Conservation (phyloP, 1,140 invertebrate species). For the Megalonaias nervosa region DNA sequence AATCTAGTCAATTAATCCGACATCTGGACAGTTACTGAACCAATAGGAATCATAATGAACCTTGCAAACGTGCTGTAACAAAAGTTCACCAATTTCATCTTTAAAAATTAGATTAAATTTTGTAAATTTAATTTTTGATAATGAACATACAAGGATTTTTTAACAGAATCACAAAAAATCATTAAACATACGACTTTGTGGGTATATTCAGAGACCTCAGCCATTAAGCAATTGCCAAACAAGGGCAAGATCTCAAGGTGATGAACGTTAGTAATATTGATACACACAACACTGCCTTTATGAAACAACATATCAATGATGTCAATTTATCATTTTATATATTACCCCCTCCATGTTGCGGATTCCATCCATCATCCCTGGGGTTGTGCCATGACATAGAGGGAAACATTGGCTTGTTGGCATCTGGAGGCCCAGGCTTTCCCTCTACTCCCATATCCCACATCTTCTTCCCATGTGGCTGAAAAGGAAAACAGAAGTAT, state of each 20-base stretch:
- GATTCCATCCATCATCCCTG: slow-evolving; percentile 75
- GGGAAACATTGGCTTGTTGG: slow-evolving; percentile 85
- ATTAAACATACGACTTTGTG: no score
- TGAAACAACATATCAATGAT: neutral
- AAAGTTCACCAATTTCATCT: no score
- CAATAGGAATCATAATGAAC: no score
- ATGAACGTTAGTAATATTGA: neutral
- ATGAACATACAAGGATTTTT: no score
- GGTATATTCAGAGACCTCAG: no score
- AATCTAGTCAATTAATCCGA: no score
- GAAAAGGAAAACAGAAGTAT: slow-evolving; percentile 10
- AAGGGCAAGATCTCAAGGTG: neutral
- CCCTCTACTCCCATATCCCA: slow-evolving; percentile 60
- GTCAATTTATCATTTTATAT: neutral
- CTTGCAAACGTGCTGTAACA: no score
- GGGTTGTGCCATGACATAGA: slow-evolving; percentile 81
- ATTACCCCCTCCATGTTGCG: slow-evolving; percentile 14
- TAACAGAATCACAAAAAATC: no score
- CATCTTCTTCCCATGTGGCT: slow-evolving; percentile 58
- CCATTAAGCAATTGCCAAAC: neutral
- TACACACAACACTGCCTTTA: neutral
- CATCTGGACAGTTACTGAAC: no score
- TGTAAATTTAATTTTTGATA: no score
- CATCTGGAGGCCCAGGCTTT: slow-evolving; percentile 41
- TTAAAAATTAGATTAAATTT: no score